Percentiles rank a stretch among this genome's conserved stretches.
phyloP scores from a whole-genome alignment of 1,140 invertebrate species.

The Zaprionus inermis region DNA sequence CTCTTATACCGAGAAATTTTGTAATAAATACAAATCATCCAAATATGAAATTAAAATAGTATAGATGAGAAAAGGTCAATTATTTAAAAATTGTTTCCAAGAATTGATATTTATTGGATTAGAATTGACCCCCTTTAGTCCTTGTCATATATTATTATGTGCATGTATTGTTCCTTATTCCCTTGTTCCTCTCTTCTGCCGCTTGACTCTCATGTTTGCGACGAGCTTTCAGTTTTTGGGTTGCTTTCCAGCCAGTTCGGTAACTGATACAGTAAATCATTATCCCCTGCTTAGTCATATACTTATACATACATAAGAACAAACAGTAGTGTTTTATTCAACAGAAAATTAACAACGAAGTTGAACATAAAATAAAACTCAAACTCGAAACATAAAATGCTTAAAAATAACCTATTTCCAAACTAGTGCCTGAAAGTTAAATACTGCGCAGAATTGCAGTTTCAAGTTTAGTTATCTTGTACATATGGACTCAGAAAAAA shows the following conservation, averaged over 20 bases:
- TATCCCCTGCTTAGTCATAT: slow-evolving; percentile 41
- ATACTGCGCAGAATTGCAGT: neutral
- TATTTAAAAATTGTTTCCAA: too few relatives aligned
- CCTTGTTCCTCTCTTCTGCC: neutral
- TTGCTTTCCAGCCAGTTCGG: slow-evolving; percentile 16
- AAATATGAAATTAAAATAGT: too few relatives aligned
- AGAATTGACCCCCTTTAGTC: too few relatives aligned
- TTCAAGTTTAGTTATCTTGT: neutral
- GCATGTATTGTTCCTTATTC: neutral
- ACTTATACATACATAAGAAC: slow-evolving; percentile 42
- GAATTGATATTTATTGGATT: too few relatives aligned
- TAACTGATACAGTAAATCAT: slow-evolving; percentile 27
- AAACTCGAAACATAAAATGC: slow-evolving; percentile 1
- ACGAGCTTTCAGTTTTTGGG: slow-evolving; percentile 26
- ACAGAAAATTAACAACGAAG: slow-evolving; percentile 2
- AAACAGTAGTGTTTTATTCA: slow-evolving; percentile 38
- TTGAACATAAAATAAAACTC: neutral
- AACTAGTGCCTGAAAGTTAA: neutral
- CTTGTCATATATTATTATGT: neutral
- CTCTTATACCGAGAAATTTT: too few relatives aligned
- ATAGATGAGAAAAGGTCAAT: too few relatives aligned
- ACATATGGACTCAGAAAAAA: neutral
- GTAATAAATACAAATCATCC: too few relatives aligned
- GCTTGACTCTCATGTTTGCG: neutral
- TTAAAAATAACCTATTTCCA: neutral